Conservation (phyloP, 2,797 vertebrate species). For the Argya squamiceps region DNA sequence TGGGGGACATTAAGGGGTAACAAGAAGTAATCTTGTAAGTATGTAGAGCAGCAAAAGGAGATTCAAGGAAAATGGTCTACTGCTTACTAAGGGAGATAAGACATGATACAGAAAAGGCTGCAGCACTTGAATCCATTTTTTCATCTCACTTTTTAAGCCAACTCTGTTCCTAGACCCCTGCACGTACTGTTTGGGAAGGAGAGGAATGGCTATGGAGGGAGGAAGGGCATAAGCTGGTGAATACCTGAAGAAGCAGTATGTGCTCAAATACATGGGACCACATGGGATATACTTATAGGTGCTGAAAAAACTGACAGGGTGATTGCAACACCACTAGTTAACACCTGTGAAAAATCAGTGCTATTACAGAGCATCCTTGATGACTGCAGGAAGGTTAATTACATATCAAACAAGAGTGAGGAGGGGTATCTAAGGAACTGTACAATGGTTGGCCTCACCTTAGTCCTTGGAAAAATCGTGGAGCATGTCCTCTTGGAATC, state of each 20-base stretch:
- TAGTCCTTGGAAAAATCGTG: conserved; percentile 15
- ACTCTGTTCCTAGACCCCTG: background rate
- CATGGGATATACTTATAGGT: background rate
- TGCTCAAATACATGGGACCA: background rate
- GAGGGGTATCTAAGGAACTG: background rate
- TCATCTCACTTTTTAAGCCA: background rate
- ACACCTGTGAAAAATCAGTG: background rate
- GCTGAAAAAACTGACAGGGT: background rate
- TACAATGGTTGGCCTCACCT: background rate
- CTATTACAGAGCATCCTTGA: background rate
- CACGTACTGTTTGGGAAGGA: background rate
- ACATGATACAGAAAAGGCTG: background rate
- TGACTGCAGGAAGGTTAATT: background rate
- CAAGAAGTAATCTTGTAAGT: background rate
- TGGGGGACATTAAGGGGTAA: background rate
- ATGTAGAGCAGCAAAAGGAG: background rate
- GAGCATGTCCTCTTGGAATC: conserved; percentile 48
- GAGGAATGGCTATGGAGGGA: background rate
- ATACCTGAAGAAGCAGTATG: background rate
- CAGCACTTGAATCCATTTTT: background rate
- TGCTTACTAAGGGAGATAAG: background rate
- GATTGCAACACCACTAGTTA: background rate
- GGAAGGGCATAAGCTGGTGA: background rate
- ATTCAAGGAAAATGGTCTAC: background rate
- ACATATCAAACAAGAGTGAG: background rate